Conservation (phyloP, 2,797 vertebrate genomes). For the Heteromormyrus szaboi region DNA sequence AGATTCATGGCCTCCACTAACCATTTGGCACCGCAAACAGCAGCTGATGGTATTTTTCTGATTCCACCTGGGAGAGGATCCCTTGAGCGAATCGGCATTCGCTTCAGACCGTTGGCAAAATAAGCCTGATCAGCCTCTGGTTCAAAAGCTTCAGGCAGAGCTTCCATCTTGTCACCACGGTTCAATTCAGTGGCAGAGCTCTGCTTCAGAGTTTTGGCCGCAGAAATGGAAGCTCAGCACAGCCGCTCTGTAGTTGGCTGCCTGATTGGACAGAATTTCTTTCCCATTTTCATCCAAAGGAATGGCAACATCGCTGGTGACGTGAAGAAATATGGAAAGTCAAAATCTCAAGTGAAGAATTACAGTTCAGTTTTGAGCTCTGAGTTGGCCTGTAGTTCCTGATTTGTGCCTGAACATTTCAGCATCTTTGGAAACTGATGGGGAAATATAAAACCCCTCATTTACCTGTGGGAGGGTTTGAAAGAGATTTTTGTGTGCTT, state of each 20-base stretch:
- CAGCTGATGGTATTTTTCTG: not conserved
- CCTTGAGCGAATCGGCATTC: not conserved
- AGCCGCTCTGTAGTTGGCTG: not conserved
- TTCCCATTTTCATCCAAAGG: not conserved
- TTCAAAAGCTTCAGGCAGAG: not conserved
- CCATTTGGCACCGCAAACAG: not conserved
- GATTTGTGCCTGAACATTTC: not conserved
- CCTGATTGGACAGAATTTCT: constrained; percentile 14
- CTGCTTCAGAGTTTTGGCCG: not conserved
- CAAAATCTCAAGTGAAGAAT: not conserved
- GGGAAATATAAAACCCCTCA: not conserved
- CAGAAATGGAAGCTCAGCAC: constrained; percentile 5
- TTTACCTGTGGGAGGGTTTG: not conserved
- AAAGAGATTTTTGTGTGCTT: not conserved
- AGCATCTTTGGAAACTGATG: not conserved
- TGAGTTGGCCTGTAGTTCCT: not conserved
- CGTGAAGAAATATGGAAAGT: not conserved
- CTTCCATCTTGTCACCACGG: not conserved
- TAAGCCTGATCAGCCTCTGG: not conserved
- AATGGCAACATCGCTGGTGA: constrained; percentile 17
- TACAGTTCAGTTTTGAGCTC: not conserved
- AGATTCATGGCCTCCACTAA: not conserved
- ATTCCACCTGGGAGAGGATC: not conserved
- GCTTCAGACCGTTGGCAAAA: not conserved
- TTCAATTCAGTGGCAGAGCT: not conserved